Conservation (phyloP, 2,797 vertebrate genomes). For the Coccyzus lansbergi region DNA sequence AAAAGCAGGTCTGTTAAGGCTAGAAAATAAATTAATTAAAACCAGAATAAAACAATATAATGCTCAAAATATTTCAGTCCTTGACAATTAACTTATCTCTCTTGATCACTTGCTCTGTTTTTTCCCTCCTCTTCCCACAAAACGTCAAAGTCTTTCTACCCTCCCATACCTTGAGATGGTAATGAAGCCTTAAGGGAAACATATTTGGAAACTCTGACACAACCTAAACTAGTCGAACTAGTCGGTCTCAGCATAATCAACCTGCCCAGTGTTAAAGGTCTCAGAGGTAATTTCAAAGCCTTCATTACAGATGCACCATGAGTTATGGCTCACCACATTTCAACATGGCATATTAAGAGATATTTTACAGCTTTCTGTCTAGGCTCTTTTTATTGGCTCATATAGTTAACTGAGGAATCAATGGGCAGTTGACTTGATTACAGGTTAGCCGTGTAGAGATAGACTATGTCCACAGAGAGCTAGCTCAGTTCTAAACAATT, state of each 20-base stretch:
- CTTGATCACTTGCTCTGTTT: not conserved
- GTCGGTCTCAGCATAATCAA: not conserved
- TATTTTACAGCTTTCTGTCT: not conserved
- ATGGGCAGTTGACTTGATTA: not conserved
- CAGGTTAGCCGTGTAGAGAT: not conserved
- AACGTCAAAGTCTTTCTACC: not conserved
- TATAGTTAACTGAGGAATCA: not conserved
- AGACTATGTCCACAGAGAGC: not conserved
- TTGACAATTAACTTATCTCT: not conserved
- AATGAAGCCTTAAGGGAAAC: not conserved
- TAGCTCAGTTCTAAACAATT: not conserved
- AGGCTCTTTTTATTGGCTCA: not conserved
- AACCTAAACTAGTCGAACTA: not conserved
- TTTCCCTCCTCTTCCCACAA: not conserved
- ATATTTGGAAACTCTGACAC: not conserved
- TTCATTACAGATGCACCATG: not conserved
- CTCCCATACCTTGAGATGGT: not conserved
- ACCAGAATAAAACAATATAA: not conserved
- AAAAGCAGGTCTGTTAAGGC: not conserved
- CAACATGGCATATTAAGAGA: not conserved
- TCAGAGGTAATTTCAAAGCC: not conserved
- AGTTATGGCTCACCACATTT: not conserved
- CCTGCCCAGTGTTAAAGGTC: not conserved
- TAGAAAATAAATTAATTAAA: not conserved
- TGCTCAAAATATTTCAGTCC: not conserved